phyloP scores from a whole-genome alignment of 2,888 invertebrate genomes.

The Stenodema calcarata region DNA sequence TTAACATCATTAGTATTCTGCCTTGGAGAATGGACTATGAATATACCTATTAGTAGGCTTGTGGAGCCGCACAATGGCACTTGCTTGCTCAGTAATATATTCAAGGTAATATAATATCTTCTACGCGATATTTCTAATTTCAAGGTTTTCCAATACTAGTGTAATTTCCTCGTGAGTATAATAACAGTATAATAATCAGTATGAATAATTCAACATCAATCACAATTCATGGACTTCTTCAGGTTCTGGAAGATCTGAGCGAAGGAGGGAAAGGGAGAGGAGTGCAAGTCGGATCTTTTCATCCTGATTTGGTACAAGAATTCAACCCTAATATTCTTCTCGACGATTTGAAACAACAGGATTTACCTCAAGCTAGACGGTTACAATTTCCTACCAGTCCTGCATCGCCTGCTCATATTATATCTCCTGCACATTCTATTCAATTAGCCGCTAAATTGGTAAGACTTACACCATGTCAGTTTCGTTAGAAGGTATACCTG shows the following conservation, averaged over 20 bases:
- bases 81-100: slow-evolving; percentile 51
- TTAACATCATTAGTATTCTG: slow-evolving; percentile 84
- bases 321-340: slow-evolving; percentile 76
- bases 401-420: slow-evolving; percentile 57
- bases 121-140: no score
- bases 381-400: slow-evolving; percentile 52
- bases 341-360: slow-evolving; percentile 68
- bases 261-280: slow-evolving; percentile 66
- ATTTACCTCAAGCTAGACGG: slow-evolving; percentile 51
- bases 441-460: slow-evolving; percentile 69
- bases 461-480: no score
- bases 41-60: slow-evolving; percentile 66
- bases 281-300: slow-evolving; percentile 61
- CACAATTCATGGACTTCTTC: no score
- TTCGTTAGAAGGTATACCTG: no score
- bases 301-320: slow-evolving; percentile 69
- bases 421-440: slow-evolving; percentile 62
- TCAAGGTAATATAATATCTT: slow-evolving; percentile 45
- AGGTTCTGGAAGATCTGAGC: slow-evolving; percentile 70
- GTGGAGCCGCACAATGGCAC: slow-evolving; percentile 55
- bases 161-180: no score
- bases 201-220: no score
- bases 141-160: no score
- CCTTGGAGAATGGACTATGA: slow-evolving; percentile 93
- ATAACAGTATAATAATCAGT: no score